Evolutionary conservation across 1,140 invertebrate species (phyloP).

Genomic region (Heliconius himera): DNA sequence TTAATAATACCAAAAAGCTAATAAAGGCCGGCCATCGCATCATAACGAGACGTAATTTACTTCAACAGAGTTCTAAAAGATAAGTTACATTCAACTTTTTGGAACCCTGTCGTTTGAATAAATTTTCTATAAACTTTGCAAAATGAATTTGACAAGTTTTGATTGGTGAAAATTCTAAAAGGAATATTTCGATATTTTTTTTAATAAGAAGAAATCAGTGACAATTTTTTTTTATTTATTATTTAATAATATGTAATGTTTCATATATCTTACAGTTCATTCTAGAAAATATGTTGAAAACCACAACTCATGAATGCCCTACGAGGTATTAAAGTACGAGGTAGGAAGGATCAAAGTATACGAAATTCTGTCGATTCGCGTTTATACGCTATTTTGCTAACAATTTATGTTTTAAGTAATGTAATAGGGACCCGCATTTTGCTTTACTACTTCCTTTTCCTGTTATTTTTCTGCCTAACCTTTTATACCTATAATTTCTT

Average conservation of each 20-base stretch:
- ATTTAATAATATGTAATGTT: background rate
- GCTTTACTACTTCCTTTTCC: background rate
- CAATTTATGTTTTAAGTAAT: slow-evolving; percentile 4
- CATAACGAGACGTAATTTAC: slow-evolving; percentile 60
- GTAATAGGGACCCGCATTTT: background rate
- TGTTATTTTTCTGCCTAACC: background rate
- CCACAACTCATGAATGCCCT: background rate
- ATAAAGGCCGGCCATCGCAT: slow-evolving; percentile 49
- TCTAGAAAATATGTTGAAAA: background rate
- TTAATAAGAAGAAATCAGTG: slow-evolving; percentile 30
- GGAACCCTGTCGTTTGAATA: slow-evolving; percentile 66
- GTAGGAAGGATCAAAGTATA: background rate
- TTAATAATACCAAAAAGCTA: slow-evolving; percentile 43
- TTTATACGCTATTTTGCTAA: background rate
- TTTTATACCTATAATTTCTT: background rate
- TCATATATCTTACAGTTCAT: background rate
- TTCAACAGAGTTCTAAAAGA: slow-evolving; percentile 58
- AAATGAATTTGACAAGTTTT: slow-evolving; percentile 66
- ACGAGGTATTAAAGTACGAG: background rate
- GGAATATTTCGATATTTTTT: slow-evolving; percentile 36
- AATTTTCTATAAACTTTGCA: slow-evolving; percentile 66
- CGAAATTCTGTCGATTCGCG: background rate
- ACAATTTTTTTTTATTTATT: background rate
- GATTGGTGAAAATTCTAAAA: slow-evolving; percentile 60
- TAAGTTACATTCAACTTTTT: slow-evolving; percentile 62